Evolutionary conservation across 2,797 vertebrate genomes (phyloP).

Genomic region (Rhodeus uyekii): DNA sequence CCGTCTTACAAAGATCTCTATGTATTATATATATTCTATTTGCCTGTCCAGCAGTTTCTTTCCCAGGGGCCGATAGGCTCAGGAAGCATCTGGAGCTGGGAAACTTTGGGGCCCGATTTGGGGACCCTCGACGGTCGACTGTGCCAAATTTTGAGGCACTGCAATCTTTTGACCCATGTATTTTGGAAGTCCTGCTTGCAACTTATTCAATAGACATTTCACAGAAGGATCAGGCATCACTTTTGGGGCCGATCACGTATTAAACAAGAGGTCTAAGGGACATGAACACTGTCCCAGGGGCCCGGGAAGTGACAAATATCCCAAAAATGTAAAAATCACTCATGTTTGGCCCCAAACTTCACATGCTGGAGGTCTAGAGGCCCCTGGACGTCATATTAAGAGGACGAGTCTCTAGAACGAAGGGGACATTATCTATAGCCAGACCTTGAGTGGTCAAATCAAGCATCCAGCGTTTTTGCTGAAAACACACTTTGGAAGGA

Average conservation of each 20-base stretch:
- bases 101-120: background rate
- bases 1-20: background rate
- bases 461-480: background rate
- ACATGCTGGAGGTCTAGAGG: background rate
- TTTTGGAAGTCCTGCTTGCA: background rate
- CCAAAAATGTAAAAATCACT: too few species aligned
- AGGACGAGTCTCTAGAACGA: background rate
- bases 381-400: background rate
- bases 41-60: background rate
- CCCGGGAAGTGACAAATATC: accelerated
- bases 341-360: background rate
- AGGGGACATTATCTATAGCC: background rate
- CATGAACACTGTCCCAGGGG: background rate
- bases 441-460: too few species aligned
- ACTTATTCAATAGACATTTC: background rate
- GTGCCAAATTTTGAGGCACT: background rate
- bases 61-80: background rate
- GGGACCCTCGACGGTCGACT: background rate
- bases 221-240: accelerated
- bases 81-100: background rate
- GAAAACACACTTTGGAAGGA: background rate
- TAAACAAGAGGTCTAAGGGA: background rate
- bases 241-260: background rate
- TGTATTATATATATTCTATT: too few species aligned
- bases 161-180: background rate